These are phyloP conservation scores for Misgurnus anguillicaudatus DNA, from an alignment of 2,113 vertebrate species.

Conservation along the genomic window DNA sequence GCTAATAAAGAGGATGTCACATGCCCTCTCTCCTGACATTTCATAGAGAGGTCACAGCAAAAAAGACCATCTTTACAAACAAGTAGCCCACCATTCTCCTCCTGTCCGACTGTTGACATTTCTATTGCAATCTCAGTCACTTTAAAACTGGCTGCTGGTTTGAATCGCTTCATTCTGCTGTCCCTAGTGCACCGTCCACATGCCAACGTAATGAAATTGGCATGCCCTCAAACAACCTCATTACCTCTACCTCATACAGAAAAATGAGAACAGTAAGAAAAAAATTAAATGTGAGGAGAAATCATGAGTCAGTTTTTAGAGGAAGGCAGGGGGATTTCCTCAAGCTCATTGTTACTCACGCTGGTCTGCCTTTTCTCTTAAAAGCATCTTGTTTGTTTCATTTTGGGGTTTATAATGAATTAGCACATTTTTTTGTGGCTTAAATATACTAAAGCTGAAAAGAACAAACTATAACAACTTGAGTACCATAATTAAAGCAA, in stretches of 20 bases:
- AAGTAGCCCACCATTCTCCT: background rate
- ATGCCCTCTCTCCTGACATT: slow-evolving; percentile 29
- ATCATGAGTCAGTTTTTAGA: slow-evolving; percentile 13
- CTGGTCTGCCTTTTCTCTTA: slow-evolving; percentile 4
- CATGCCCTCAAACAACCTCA: background rate
- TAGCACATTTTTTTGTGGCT: slow-evolving; percentile 32
- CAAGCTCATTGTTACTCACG: background rate
- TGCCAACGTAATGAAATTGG: background rate
- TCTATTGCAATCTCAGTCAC: slow-evolving; percentile 32
- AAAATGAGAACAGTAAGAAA: slow-evolving; percentile 23
- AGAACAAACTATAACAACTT: background rate
- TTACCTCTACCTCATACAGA: background rate
- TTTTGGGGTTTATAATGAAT: slow-evolving; percentile 24
- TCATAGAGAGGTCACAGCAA: slow-evolving; percentile 36
- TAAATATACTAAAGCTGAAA: background rate
- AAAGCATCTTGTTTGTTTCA: background rate
- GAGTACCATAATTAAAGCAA: too few species aligned
- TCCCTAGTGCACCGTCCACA: background rate
- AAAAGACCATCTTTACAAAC: slow-evolving; percentile 22
- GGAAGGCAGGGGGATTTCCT: slow-evolving; percentile 33
- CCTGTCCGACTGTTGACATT: slow-evolving; percentile 21
- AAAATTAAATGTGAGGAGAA: slow-evolving; percentile 12
- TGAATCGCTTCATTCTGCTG: slow-evolving; percentile 24
- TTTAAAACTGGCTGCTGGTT: slow-evolving; percentile 16
- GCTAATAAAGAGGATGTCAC: slow-evolving; percentile 26